These are phyloP conservation scores for Rallus crepitans DNA, from an alignment of 2,797 vertebrate genomes.

Conservation along the genomic window DNA sequence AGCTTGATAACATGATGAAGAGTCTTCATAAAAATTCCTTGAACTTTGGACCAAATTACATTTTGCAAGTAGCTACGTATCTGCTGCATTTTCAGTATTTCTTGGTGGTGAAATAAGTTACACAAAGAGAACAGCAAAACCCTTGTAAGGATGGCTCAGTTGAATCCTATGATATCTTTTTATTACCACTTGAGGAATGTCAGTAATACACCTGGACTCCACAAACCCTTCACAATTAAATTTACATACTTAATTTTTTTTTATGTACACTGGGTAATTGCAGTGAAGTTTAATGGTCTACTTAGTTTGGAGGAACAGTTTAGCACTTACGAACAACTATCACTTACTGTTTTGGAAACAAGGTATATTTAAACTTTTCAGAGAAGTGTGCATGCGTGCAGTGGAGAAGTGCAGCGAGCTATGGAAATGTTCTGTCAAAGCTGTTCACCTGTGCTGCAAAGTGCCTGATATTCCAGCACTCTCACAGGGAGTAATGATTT, in stretches of 20 bases:
- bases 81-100: neutral
- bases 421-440: neutral
- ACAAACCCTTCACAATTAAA: neutral
- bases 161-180: neutral
- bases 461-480: neutral
- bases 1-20: neutral
- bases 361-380: neutral
- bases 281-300: neutral
- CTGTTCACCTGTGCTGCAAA: neutral
- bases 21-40: neutral
- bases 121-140: neutral
- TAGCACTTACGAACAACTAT: neutral
- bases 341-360: neutral
- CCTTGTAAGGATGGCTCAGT: neutral
- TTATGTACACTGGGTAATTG: neutral
- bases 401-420: neutral
- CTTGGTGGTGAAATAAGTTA: neutral
- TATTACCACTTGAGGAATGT: neutral
- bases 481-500: neutral
- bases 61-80: neutral
- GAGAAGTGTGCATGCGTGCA: neutral
- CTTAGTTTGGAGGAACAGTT: neutral
- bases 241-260: neutral
- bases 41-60: neutral
- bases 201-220: neutral